Conservation (phyloP, 1,140 invertebrate species). For the Sesamia nonagrioides region DNA sequence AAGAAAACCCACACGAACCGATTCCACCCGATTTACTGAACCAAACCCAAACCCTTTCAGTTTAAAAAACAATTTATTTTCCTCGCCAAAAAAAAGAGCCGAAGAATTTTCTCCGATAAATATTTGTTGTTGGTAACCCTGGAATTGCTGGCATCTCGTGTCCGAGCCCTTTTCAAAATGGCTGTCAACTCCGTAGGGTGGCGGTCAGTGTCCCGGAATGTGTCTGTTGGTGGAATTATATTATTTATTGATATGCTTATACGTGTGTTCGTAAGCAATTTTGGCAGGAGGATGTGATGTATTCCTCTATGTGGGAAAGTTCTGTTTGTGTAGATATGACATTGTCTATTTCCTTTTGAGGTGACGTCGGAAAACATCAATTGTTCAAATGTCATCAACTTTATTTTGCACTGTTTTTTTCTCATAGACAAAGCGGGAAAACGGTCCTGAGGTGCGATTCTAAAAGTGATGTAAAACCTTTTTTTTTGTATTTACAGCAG, state of each 20-base stretch:
- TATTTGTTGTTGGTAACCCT: slow-evolving; percentile 69
- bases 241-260: slow-evolving; percentile 47
- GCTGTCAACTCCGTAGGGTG: slow-evolving; percentile 63
- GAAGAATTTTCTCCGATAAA: slow-evolving; percentile 63
- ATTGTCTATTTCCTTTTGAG: background rate
- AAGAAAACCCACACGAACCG: slow-evolving; percentile 43
- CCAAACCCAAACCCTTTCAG: slow-evolving; percentile 26
- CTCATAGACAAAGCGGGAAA: too few relatives aligned
- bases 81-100: slow-evolving; percentile 58
- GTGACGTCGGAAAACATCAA: background rate
- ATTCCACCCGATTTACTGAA: slow-evolving; percentile 42
- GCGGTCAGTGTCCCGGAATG: slow-evolving; percentile 65
- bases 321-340: background rate
- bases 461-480: too few relatives aligned
- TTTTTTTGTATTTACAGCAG: too few relatives aligned
- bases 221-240: slow-evolving; percentile 43
- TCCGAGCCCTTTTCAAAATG: slow-evolving; percentile 80
- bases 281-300: background rate
- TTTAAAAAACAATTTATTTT: slow-evolving; percentile 71
- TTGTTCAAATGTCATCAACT: too few relatives aligned
- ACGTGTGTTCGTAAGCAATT: slow-evolving; percentile 26
- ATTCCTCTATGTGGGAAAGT: background rate
- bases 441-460: too few relatives aligned
- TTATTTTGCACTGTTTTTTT: too few relatives aligned
- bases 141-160: slow-evolving; percentile 70